Percentiles rank a stretch among this genome's conserved stretches.
phyloP scores from a whole-genome alignment of 2,113 vertebrate species.

The Hippocampus barbouri region DNA sequence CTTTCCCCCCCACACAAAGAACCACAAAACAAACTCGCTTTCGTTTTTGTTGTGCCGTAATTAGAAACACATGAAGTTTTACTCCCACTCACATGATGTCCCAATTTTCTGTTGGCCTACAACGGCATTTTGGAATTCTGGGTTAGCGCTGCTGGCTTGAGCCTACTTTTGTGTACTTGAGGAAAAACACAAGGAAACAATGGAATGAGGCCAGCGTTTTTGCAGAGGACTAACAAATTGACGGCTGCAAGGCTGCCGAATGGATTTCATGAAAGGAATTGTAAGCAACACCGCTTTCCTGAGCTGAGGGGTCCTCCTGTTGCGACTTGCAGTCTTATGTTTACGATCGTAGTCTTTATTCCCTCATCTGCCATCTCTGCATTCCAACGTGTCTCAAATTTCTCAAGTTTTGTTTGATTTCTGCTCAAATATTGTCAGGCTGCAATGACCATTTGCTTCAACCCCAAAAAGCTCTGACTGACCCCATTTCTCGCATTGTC shows the following conservation, averaged over 20 bases:
- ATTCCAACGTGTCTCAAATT: slow-evolving; percentile 10
- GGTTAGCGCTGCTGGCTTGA: slow-evolving; percentile 31
- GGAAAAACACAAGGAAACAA: slow-evolving; percentile 1
- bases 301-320: slow-evolving; percentile 6
- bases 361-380: background rate
- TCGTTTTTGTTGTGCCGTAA: slow-evolving; percentile 41
- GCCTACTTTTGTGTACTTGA: slow-evolving; percentile 29
- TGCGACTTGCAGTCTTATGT: slow-evolving; percentile 11
- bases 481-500: background rate
- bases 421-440: background rate
- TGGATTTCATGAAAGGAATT: slow-evolving; percentile 17
- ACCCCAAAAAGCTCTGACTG: background rate
- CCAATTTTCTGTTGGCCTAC: slow-evolving; percentile 57
- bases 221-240: background rate
- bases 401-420: background rate
- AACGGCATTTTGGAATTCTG: slow-evolving; percentile 41
- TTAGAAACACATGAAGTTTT: slow-evolving; percentile 55
- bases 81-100: slow-evolving; percentile 50
- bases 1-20: background rate
- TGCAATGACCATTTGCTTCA: background rate
- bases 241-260: background rate
- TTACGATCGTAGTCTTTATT: background rate
- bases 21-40: slow-evolving; percentile 22
- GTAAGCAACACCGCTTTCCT: slow-evolving; percentile 9
- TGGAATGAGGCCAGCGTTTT: background rate